A percentile compares a stretch with the other conserved stretches of the same genome.
These are phyloP conservation scores for Seira musarum DNA, from an alignment of 2,888 invertebrate species.

Conservation along the genomic window DNA sequence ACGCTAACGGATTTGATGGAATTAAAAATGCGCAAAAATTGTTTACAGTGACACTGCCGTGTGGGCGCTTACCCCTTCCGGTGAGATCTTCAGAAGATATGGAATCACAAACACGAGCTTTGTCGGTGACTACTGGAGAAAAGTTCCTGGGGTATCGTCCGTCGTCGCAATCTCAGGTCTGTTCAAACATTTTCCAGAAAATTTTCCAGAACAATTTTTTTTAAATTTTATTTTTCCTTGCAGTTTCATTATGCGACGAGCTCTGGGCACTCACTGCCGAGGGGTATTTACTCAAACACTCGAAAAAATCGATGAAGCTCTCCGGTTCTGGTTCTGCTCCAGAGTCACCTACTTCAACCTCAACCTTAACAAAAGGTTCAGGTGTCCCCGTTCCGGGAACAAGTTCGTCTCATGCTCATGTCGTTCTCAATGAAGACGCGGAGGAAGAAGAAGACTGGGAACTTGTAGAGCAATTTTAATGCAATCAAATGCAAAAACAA, in stretches of 20 bases:
- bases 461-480: slow-evolving; percentile 45
- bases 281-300: slow-evolving; percentile 66
- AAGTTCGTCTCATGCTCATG: not conserved
- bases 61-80: slow-evolving; percentile 73
- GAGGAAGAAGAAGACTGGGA: slow-evolving; percentile 64
- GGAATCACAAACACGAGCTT: slow-evolving; percentile 74
- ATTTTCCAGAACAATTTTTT: slow-evolving; percentile 71
- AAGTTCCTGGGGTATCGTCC: slow-evolving; percentile 71
- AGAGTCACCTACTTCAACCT: too few species aligned
- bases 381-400: not conserved
- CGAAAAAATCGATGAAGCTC: slow-evolving; percentile 46
- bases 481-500: not conserved
- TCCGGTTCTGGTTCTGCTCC: not conserved
- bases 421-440: slow-evolving; percentile 38
- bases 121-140: slow-evolving; percentile 74
- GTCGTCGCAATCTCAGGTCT: too few species aligned
- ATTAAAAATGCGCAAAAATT: slow-evolving; percentile 5
- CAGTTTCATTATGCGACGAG: slow-evolving; percentile 71
- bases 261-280: slow-evolving; percentile 70
- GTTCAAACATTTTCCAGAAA: too few species aligned
- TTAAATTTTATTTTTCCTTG: slow-evolving; percentile 13
- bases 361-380: too few species aligned
- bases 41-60: slow-evolving; percentile 72
- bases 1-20: too few species aligned
- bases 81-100: slow-evolving; percentile 73